Evolutionary conservation across 2,888 invertebrate genomes (phyloP).

Genomic region (Frankliniella fusca): DNA sequence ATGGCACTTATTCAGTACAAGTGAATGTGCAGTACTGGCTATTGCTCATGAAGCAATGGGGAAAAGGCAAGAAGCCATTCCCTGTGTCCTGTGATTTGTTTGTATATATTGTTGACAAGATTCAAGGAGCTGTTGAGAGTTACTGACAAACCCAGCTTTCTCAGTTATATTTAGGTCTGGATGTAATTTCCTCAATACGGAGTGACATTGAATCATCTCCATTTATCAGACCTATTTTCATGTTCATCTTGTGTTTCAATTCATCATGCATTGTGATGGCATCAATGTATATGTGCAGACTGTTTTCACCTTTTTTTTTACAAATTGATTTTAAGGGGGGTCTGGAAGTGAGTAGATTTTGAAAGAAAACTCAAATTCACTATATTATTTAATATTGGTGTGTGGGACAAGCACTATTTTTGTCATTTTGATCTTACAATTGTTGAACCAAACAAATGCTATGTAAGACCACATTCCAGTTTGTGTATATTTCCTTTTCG

Average conservation of each 20-base stretch:
- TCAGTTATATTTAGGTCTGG: constrained; percentile 1
- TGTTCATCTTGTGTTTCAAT: constrained; percentile 21
- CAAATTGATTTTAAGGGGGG: constrained; percentile 24
- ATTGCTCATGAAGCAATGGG: constrained; percentile 16
- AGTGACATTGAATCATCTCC: constrained; percentile 9
- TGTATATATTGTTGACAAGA: constrained; percentile 25
- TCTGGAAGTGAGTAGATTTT: constrained; percentile 26
- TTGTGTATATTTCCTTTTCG: constrained; percentile 32
- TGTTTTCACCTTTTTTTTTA: constrained; percentile 5
- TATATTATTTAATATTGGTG: constrained; percentile 38
- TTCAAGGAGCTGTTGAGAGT: neutral
- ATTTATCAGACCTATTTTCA: constrained; percentile 9
- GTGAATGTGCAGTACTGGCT: neutral
- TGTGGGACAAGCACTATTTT: constrained; percentile 39
- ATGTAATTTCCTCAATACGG: neutral
- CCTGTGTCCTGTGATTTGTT: constrained; percentile 20
- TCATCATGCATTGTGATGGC: neutral
- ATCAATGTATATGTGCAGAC: constrained; percentile 22
- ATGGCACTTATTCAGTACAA: constrained; percentile 13
- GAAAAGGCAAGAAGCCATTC: neutral
- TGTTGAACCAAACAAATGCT: constrained; percentile 39
- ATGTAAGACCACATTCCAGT: constrained; percentile 45
- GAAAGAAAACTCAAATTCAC: constrained; percentile 29
- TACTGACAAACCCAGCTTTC: neutral
- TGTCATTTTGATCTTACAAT: constrained; percentile 30